Base-by-base conservation (phyloP, 1,140 invertebrate genomes). In the Dendrolimus punctatus region DNA sequence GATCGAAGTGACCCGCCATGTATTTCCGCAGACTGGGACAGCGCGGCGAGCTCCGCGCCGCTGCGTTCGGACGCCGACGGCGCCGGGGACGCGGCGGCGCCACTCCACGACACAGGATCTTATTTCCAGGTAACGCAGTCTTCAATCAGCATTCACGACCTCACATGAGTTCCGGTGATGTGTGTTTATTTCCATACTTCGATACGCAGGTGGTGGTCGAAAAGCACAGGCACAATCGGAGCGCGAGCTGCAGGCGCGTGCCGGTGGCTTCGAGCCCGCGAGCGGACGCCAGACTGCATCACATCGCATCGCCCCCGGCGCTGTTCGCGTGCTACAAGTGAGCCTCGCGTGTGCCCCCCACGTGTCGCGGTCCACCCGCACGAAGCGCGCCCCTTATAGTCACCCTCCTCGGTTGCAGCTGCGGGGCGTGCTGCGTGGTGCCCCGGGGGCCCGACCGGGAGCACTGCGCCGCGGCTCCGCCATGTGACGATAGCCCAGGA, bases 191-290 rank as follows among this genome's bases (percentile, higher is more conserved):
- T 37, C 5, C n/a, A n/a, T n/a, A n/a, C n/a, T n/a, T 23, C 3
- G n/a, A 8, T 39, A n/a, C 5, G 36, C 40, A 58, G 56, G 56
- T 58, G 9, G 56, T 58, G 41, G 56, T 58, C 46, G 56, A 58
- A 38, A 58, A 58, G 42, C 56, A 53, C 38, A 51, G 56, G 8
- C 56, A 46, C 9, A 36, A 41, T 8, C 55, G 39, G 38, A 8
- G n/a, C 49, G 9, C 40, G n/a, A 5, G 49, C 40, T 6, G 41
- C 49, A 41, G 6, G 39, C 56, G 46, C 51, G 56, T 53, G 38
- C 51, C 56, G 2, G 9, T 41, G 41, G 56, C 51, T 4, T 53
- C 56, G 38, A 58, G 56, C 42, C 56, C 56, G 8, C 6, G 36
- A 8, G 23, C 46, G 46, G 6, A 8, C 3, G 36, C 36, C 46